Evolutionary conservation across 2,797 vertebrate species (phyloP).

Genomic region (Tinamus major): DNA sequence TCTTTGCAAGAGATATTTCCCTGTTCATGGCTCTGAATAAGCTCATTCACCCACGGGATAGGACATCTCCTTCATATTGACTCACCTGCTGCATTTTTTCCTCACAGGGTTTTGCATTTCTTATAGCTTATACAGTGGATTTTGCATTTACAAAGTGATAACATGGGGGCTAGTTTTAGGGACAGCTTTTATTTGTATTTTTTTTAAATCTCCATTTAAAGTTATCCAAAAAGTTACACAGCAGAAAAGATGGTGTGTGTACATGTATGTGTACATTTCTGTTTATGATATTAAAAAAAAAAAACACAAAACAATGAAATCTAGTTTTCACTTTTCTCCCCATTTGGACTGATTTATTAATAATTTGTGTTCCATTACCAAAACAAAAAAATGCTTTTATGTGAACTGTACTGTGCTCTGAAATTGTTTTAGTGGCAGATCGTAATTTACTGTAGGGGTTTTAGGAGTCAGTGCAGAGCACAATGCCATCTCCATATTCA

Average conservation of each 20-base stretch:
- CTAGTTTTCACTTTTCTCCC: not conserved
- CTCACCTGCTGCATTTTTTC: not conserved
- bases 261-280: not conserved
- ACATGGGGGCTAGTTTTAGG: not conserved
- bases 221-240: not conserved
- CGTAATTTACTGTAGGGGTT: constrained; percentile 72
- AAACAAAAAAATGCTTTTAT: constrained; percentile 30
- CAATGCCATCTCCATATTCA: constrained; percentile 80
- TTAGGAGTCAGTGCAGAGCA: constrained; percentile 67
- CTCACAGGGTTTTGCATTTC: not conserved
- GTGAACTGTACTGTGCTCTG: constrained; percentile 61
- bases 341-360: constrained; percentile 70
- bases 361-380: constrained; percentile 71
- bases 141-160: not conserved
- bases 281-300: not conserved
- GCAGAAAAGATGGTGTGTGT: not conserved
- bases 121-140: not conserved
- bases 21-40: not conserved
- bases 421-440: constrained; percentile 70
- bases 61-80: not conserved
- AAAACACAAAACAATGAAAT: not conserved
- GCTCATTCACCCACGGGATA: not conserved
- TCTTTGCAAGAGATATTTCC: not conserved
- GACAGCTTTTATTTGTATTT: constrained; percentile 10
- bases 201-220: not conserved